Conservation (phyloP, 1,140 invertebrate species). For the Drosophila pandora region DNA sequence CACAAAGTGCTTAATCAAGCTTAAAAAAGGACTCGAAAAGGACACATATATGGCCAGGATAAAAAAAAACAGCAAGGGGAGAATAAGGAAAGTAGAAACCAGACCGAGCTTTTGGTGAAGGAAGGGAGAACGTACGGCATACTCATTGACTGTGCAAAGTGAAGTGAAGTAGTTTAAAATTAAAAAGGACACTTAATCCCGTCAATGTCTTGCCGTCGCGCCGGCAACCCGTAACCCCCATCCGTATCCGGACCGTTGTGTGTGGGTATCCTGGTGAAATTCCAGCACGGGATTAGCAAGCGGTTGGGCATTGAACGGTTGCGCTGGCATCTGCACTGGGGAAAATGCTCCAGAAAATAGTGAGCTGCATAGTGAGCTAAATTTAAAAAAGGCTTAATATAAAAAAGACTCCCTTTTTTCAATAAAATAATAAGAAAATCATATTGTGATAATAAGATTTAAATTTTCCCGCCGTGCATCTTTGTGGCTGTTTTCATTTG, state of each 20-base stretch:
- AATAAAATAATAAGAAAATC: no score
- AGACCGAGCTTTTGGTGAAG: slow-evolving; percentile 8
- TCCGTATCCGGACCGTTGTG: slow-evolving; percentile 5
- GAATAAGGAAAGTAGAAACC: slow-evolving; percentile 14
- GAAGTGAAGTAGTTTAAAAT: slow-evolving; percentile 79
- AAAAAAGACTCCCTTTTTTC: no score
- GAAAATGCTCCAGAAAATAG: background rate
- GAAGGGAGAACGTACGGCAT: slow-evolving; percentile 8
- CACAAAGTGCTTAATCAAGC: slow-evolving; percentile 82
- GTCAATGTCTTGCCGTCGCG: slow-evolving; percentile 64
- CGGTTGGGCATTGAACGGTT: slow-evolving; percentile 9
- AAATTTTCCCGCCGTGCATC: background rate
- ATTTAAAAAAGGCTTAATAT: no score
- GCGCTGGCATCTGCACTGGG: background rate
- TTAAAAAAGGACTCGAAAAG: slow-evolving; percentile 75
- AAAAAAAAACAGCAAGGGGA: slow-evolving; percentile 7
- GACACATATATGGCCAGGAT: slow-evolving; percentile 33
- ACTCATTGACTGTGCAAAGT: slow-evolving; percentile 71
- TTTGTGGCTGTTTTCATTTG: slow-evolving; percentile 65
- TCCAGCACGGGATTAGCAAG: slow-evolving; percentile 54
- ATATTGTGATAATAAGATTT: no score
- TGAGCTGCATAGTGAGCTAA: no score
- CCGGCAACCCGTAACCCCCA: slow-evolving; percentile 18
- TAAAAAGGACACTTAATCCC: slow-evolving; percentile 81
- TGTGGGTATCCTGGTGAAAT: slow-evolving; percentile 41